Evolutionary conservation across 2,113 vertebrate genomes (phyloP).

Genomic region (Tragelaphus buxtoni): DNA sequence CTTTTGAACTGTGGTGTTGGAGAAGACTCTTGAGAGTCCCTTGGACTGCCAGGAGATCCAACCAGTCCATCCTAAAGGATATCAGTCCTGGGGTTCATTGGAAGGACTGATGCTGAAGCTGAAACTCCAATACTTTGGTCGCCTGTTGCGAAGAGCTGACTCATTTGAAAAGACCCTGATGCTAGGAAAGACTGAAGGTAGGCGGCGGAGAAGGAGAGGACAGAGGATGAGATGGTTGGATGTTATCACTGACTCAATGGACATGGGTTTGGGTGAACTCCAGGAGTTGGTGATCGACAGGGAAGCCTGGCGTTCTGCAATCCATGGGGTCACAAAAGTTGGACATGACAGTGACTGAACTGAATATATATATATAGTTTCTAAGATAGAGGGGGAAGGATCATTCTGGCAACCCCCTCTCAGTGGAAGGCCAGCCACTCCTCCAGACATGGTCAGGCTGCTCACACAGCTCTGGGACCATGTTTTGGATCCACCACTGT

Average conservation of each 20-base stretch:
- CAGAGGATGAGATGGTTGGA: background rate
- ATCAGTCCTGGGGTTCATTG: background rate
- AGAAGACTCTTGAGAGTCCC: background rate
- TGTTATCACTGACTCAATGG: background rate
- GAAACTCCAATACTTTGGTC: background rate
- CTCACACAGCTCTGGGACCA: background rate
- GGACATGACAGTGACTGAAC: background rate
- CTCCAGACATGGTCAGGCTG: too few relatives aligned
- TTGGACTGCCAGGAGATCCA: background rate
- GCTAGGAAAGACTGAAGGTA: background rate
- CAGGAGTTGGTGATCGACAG: background rate
- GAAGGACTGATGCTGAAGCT: background rate
- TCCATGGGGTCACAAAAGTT: background rate
- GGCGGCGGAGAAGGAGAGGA: rapidly evolving
- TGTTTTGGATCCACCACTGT: background rate
- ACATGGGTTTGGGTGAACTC: background rate
- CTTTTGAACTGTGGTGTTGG: background rate
- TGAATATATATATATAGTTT: background rate
- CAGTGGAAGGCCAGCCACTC: background rate
- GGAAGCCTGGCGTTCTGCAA: background rate
- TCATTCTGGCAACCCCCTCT: background rate
- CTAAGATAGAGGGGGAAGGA: background rate
- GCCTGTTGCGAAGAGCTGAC: background rate
- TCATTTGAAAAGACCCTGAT: background rate
- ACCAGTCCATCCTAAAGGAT: background rate